Evolutionary conservation across 2,888 invertebrate genomes (phyloP), one percentile per base, ranked within the genome.

Genomic region (Serrognathus titanus): DNA sequence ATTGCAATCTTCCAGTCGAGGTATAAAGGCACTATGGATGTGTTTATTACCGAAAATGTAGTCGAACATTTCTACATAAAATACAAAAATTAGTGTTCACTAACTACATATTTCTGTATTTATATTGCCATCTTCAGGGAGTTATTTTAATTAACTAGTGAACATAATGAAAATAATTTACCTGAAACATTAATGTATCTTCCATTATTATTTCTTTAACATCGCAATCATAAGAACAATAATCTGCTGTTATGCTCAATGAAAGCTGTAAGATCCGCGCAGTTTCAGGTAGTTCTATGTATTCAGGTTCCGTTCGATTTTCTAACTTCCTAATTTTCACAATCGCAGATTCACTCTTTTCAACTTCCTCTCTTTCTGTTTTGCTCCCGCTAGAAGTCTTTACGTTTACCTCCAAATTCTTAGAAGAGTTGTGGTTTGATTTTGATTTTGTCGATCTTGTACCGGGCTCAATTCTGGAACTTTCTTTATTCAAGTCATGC

Each of bases 181-280:
- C 81, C 71, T 80, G 77, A 54, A 77, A 84, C 67, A 85, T 80
- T 61, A 82, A 81, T 0, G 85, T 85, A 61, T 85, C 83, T 2
- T 72, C 73, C 57, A 86, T 77, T 47, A 66, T 48, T 13, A 80
- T 78, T 46, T 80, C 76, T 2, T 71, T 62, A n/a, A 81, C 68
- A 2, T 73, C 66, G 60, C 81, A 81, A 1, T 61, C 59, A 62
- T 81, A 85, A 64, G 78, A 78, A 0, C 82, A 77, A 62, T 82
- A 84, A 64, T 82, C 82, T 1, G 82, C 81, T 11, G 73, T 71
- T 2, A 79, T 82, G 2, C 80, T 81, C 60, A 84, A 76, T 4
- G 82, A 68, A 2, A 85, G 66, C 10, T 79, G 70, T 57, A 85
- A 78, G 4, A 69, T 60, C 52, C 69, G 71, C 0, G 20, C 41